Conservation (phyloP, 2,797 vertebrate genomes). For the Molossus alvarezi region DNA sequence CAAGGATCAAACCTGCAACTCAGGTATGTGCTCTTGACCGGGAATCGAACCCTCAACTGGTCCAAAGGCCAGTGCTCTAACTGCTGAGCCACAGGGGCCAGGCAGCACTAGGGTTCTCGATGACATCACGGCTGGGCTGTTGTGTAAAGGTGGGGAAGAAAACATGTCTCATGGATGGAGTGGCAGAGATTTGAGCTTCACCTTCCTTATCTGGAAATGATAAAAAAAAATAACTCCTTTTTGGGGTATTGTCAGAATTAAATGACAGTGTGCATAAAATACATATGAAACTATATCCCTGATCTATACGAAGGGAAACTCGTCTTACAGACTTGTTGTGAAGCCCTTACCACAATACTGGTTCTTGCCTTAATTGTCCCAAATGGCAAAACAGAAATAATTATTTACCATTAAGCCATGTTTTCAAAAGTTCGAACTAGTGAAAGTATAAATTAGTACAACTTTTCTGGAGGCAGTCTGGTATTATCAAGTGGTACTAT, state of each 20-base stretch:
- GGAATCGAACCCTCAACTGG: too few species aligned
- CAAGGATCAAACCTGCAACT: too few species aligned
- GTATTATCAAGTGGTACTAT: not conserved
- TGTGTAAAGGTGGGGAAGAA: not conserved
- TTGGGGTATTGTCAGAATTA: not conserved
- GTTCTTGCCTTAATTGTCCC: not conserved
- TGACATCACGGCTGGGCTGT: not conserved
- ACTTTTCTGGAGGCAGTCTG: not conserved
- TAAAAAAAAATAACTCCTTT: not conserved
- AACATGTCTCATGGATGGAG: fast-evolving
- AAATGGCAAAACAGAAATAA: constrained; percentile 9
- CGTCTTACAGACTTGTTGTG: not conserved
- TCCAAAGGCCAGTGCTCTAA: too few species aligned
- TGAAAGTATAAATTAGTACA: not conserved
- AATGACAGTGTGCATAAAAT: not conserved
- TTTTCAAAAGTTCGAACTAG: constrained; percentile 46
- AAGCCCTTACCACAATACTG: not conserved
- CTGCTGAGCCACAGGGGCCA: too few species aligned
- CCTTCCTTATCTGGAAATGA: not conserved
- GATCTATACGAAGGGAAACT: too few species aligned
- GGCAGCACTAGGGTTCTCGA: not conserved
- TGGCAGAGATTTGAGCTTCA: not conserved
- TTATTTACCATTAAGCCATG: not conserved
- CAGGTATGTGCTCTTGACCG: too few species aligned
- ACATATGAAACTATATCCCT: not conserved